These are phyloP conservation scores for Lepus oiostolus DNA, from an alignment of 2,797 vertebrate genomes.

Conservation along the genomic window DNA sequence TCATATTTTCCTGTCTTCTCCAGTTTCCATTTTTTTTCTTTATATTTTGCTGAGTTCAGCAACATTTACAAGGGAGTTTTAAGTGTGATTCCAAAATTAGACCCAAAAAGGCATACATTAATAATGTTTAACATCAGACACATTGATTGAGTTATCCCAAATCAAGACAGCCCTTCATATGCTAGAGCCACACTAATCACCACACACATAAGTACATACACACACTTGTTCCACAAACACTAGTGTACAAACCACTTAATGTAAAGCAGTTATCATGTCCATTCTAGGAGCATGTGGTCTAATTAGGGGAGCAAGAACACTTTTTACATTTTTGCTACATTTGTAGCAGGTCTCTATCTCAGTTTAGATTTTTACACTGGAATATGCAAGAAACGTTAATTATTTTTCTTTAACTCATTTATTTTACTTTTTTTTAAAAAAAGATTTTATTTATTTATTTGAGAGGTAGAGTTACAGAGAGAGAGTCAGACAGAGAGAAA, in stretches of 20 bases:
- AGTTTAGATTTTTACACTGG: background rate
- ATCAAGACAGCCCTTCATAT: background rate
- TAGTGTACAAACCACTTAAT: background rate
- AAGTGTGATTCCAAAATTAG: slow-evolving; percentile 29
- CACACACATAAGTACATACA: background rate
- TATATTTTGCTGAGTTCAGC: background rate
- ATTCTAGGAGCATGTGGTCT: background rate
- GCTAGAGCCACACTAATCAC: background rate
- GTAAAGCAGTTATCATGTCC: background rate
- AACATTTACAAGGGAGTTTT: background rate
- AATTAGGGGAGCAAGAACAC: background rate
- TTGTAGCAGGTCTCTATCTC: background rate
- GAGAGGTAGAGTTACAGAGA: too few species aligned
- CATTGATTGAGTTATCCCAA: background rate
- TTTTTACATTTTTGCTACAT: background rate
- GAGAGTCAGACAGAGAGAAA: too few species aligned
- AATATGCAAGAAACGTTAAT: background rate
- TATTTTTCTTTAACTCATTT: background rate
- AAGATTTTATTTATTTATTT: too few species aligned
- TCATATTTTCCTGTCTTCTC: background rate
- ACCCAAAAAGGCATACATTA: background rate
- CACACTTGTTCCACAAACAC: background rate
- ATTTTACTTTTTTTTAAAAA: background rate
- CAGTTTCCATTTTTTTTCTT: background rate
- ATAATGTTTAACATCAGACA: slow-evolving; percentile 11